Base-by-base conservation (phyloP, 1,140 invertebrate species). In the Alviniconcha marisindica region DNA sequence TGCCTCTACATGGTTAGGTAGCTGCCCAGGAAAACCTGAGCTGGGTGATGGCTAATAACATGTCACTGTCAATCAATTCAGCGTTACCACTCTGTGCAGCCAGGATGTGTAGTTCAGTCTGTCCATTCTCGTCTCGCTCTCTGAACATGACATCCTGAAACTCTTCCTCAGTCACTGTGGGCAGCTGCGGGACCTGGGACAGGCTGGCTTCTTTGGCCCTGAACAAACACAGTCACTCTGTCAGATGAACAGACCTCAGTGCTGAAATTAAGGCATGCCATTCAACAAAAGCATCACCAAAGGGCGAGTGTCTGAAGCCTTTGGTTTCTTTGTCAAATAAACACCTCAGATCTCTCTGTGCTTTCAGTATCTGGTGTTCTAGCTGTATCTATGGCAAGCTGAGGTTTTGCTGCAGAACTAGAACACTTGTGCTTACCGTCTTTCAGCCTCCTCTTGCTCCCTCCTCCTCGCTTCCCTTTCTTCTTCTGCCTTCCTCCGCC, bases 61-160 rank as follows among this genome's bases (percentile, higher is more conserved):
- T 48, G 44, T 48, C n/a, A 33, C 66, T n/a, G n/a, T n/a, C n/a
- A n/a, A n/a, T n/a, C n/a, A n/a, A n/a, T n/a, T n/a, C n/a, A n/a
- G n/a, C n/a, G n/a, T 24, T 83, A 88, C 85, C 86, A 81, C 84
- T 60, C 80, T 87, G 87, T 24, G 73, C 85, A 15, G 89, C 88
- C 44, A 90, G 85, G 79, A 84, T 87, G 77, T 90, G 89, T 12
- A 90, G 83, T 80, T 90, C 87, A n/a, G 88, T 89, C 77, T 89
- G 89, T 51, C 89, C 89, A 15, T 79, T 80, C 44, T 76, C 86
- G 78, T 90, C 86, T 74, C 81, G 51, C 38, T 90, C 87, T 44
- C 88, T 88, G 28, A 82, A 77, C 51, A 82, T 82, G n/a, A 81
- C 69, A 24, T 89, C 88, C 69, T 90, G 87, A 66, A 86, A 87